A percentile compares a stretch with the other conserved stretches of the same genome.
Conservation (phyloP, 2,113 vertebrate genomes). For the Antigone vipio region DNA sequence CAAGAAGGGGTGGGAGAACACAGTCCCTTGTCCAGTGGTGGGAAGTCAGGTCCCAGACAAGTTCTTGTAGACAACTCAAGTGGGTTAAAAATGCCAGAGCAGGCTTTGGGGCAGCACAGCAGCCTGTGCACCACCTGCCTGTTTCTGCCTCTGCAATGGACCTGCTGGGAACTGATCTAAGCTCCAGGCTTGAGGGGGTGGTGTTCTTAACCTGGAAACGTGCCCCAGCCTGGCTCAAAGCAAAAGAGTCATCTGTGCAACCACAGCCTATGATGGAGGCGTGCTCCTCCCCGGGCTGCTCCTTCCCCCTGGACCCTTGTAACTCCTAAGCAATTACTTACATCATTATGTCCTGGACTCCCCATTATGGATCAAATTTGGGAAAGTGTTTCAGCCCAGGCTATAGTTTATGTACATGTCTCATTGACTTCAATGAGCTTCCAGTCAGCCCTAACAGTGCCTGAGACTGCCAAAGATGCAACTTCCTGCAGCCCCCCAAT, state of each 20-base stretch:
- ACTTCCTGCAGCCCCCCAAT: rapidly evolving
- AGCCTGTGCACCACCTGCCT: background rate
- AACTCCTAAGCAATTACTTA: background rate
- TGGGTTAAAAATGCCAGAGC: background rate
- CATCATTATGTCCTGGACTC: background rate
- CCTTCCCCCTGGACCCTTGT: background rate
- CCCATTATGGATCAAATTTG: background rate
- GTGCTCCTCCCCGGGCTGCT: rapidly evolving
- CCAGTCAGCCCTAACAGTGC: background rate
- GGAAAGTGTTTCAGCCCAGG: background rate
- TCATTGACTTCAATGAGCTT: background rate
- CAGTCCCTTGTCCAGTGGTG: background rate
- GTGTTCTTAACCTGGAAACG: background rate
- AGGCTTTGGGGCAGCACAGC: background rate
- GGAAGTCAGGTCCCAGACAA: background rate
- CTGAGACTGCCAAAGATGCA: rapidly evolving
- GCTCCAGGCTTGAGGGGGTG: background rate
- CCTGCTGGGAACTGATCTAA: background rate
- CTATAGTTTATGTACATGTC: background rate
- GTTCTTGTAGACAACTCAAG: background rate
- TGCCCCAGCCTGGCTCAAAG: background rate
- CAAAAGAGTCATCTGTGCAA: background rate
- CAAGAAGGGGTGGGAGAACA: background rate
- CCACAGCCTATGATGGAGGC: background rate
- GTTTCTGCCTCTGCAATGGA: background rate